Evolutionary conservation across 1,140 invertebrate genomes (phyloP).

Genomic region (Metopolophium dirhodum): DNA sequence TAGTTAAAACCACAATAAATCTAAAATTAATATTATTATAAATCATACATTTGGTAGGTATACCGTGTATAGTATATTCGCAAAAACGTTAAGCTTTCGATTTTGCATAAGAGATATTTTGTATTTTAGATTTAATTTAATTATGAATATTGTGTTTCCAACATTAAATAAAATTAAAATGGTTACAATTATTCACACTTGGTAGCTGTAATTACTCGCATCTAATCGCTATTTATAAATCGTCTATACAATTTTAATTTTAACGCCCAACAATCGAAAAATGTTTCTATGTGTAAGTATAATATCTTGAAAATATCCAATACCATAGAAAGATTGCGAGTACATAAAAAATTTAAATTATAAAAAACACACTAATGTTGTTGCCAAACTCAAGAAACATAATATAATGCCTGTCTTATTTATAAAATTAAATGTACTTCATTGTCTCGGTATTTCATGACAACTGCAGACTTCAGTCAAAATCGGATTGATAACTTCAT

Average conservation of each 20-base stretch:
- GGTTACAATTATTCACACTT: too few species aligned
- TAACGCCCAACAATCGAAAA: neutral
- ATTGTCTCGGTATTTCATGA: neutral
- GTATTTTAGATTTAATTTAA: too few species aligned
- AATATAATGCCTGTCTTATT: neutral
- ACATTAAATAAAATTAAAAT: too few species aligned
- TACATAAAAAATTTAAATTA: neutral
- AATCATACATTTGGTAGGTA: too few species aligned
- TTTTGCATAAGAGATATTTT: too few species aligned
- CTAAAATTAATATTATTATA: too few species aligned
- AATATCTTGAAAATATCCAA: neutral
- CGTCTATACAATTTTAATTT: neutral
- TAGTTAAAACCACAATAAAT: too few species aligned
- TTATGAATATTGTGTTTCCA: too few species aligned
- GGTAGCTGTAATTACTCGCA: too few species aligned
- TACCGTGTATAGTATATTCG: too few species aligned
- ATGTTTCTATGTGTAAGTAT: too few species aligned
- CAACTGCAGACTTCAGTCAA: neutral
- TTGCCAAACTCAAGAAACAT: neutral
- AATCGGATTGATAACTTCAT: neutral
- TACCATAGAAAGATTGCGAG: neutral
- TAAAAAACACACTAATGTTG: neutral
- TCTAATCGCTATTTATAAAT: neutral
- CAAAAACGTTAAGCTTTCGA: too few species aligned
- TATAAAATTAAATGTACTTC: neutral